These are phyloP conservation scores for Leptobrachium leishanense DNA, from an alignment of 2,113 vertebrate genomes.

Conservation along the genomic window DNA sequence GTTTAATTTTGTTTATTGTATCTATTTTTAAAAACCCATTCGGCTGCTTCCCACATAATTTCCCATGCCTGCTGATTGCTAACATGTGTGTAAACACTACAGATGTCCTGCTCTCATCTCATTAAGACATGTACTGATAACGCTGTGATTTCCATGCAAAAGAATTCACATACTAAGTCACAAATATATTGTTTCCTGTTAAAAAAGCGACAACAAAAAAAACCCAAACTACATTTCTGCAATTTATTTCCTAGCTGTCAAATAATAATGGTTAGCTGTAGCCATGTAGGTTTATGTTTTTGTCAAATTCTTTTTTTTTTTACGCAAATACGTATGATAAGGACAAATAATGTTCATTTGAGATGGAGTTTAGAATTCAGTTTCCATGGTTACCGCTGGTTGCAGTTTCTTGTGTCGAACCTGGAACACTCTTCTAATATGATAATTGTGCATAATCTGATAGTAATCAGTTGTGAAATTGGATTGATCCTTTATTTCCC, in stretches of 20 bases:
- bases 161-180: background rate
- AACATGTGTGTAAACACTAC: slow-evolving; percentile 44
- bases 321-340: no score
- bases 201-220: no score
- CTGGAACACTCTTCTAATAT: background rate
- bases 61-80: slow-evolving; percentile 39
- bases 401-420: background rate
- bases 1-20: slow-evolving; percentile 44
- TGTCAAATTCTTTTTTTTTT: no score
- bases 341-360: background rate
- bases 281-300: no score
- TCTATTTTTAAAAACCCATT: slow-evolving; percentile 31
- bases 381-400: background rate
- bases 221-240: no score
- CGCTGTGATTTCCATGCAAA: slow-evolving; percentile 8
- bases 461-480: no score
- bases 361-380: background rate
- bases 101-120: slow-evolving; percentile 15
- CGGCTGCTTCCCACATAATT: slow-evolving; percentile 31
- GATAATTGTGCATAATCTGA: background rate
- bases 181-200: background rate
- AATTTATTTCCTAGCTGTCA: background rate
- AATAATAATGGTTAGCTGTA: background rate
- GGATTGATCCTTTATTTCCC: no score
- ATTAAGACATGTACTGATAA: background rate